Evolutionary conservation across 2,888 invertebrate species (phyloP), one percentile per base, ranked within the genome.

Genomic region (Limenitis camilla): DNA sequence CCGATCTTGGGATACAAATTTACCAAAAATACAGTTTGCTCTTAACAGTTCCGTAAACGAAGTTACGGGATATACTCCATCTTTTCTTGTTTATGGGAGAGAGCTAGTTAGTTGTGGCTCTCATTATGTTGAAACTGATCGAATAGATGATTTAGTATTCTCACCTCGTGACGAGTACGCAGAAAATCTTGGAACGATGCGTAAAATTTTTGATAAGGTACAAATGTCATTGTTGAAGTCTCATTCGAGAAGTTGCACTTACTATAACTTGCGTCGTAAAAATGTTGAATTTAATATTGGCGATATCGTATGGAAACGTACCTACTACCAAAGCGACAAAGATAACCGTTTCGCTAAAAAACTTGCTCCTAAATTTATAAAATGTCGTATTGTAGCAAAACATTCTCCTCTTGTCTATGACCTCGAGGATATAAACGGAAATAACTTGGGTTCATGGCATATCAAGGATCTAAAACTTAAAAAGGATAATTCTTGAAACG

Each of bases 31-130:
- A 8, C 61, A 61, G 9, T 62, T 64, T 40, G 63, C 64, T 5
- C 49, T 66, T 3, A 64, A 64, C 43, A 61, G 11, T 6, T 57
- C 62, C 0, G 62, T 61, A 0, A 64, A 60, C 45, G 63, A 66
- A 19, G 41, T 43, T 0, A 66, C 64, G 1, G 55, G 58, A 9
- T 62, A 33, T 35, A 61, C 61, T 2, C 61, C 62, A 2, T 31
- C 51, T 0, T 62, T 61, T 27, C 28, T 64, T 1, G 60, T 61
- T 5, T 44, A 41, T 39, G 61, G 59, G 6, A 39, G 60, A 5
- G 61, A 64, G 42, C 39, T 60, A 1, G 60, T 64, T 8, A 9
- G 39, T 3, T 51, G 53, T 40, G 58, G 44, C 6, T 47, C 52
- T 6, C 49, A 52, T 29, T 53, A 56, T 36, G 8, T 35, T 6